Percentiles rank a stretch among this genome's conserved stretches.
Conservation (phyloP, 2,113 vertebrate genomes). For the Tiliqua scincoides region DNA sequence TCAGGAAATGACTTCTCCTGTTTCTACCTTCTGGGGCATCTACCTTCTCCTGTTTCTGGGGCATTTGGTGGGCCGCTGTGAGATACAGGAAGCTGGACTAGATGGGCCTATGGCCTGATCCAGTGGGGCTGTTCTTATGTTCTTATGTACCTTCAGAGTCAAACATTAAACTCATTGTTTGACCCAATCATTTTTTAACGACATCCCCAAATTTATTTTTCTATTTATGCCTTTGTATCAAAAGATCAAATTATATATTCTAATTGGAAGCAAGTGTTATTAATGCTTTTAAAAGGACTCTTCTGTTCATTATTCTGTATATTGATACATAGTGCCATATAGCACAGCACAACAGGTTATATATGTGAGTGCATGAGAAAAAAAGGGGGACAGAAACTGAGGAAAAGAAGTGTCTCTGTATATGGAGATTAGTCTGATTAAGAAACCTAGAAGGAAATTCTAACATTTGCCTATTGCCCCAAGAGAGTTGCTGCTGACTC, state of each 20-base stretch:
- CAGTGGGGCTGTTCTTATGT: too few relatives aligned
- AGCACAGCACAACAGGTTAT: neutral
- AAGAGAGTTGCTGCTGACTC: constrained; percentile 59
- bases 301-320: neutral
- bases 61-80: too few relatives aligned
- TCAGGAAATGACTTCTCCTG: too few relatives aligned
- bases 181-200: too few relatives aligned
- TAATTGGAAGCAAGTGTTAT: neutral
- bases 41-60: too few relatives aligned
- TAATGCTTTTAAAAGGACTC: neutral
- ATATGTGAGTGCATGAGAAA: neutral
- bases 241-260: neutral
- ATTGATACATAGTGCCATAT: too few relatives aligned
- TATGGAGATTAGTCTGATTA: constrained; percentile 27
- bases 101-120: too few relatives aligned
- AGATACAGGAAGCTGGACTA: too few relatives aligned
- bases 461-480: constrained; percentile 40
- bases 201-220: neutral
- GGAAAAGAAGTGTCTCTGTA: neutral
- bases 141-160: too few relatives aligned
- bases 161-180: too few relatives aligned
- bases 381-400: rapidly evolving
- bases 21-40: too few relatives aligned
- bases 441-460: constrained; percentile 51
- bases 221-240: neutral